These are phyloP conservation scores for Trogon melanurus DNA, from an alignment of 2,113 vertebrate genomes.

Conservation along the genomic window DNA sequence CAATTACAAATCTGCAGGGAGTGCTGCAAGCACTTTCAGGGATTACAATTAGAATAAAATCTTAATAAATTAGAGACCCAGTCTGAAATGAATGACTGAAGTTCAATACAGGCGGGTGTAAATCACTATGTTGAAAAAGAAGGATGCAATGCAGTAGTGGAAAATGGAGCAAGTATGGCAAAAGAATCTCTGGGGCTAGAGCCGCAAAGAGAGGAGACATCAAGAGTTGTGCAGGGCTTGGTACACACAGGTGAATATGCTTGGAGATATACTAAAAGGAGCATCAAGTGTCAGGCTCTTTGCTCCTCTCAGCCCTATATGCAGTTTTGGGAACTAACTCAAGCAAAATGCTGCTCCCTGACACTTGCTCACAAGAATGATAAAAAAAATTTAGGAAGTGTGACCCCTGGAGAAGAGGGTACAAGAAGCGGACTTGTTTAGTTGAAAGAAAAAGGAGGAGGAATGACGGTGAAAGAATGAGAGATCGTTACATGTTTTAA, in stretches of 20 bases:
- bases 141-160: background rate
- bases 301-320: background rate
- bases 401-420: background rate
- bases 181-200: background rate
- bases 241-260: background rate
- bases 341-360: background rate
- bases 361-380: background rate
- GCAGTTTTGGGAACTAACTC: background rate
- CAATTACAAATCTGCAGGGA: conserved; percentile 54
- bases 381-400: background rate
- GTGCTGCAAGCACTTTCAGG: background rate
- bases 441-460: background rate
- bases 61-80: conserved; percentile 30
- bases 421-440: background rate
- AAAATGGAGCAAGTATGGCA: background rate
- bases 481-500: background rate
- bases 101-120: background rate
- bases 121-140: background rate
- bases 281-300: background rate
- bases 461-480: background rate
- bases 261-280: background rate
- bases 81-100: conserved; percentile 1
- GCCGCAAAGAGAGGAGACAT: background rate
- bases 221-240: background rate
- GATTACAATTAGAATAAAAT: conserved; percentile 55